phyloP scores from a whole-genome alignment of 1,140 invertebrate species.

The Metopolophium dirhodum region DNA sequence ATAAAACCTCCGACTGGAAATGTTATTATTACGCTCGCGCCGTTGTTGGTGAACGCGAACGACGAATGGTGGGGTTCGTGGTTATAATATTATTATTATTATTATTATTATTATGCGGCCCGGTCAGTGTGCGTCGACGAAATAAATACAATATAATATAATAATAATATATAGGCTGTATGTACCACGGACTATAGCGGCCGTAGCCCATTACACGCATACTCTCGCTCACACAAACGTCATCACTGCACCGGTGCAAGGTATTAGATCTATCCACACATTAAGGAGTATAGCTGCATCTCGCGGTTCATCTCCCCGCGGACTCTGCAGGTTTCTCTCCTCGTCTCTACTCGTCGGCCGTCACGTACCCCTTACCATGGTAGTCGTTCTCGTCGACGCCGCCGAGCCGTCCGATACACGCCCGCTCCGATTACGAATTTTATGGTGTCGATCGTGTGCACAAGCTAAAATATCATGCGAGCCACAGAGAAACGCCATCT shows the following conservation, averaged over 20 bases:
- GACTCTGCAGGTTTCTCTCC: not conserved
- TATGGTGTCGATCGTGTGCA: not conserved
- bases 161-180: not conserved
- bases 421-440: not conserved
- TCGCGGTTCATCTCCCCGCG: not conserved
- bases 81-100: slow-evolving; percentile 11
- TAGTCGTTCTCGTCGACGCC: not conserved
- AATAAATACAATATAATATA: not conserved
- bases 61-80: not conserved
- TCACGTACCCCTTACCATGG: not conserved
- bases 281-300: not conserved
- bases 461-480: too few species aligned
- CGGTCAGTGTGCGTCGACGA: not conserved
- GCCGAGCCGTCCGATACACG: not conserved
- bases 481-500: not conserved
- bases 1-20: slow-evolving; percentile 30
- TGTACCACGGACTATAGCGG: not conserved
- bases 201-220: not conserved
- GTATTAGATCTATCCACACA: not conserved
- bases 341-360: not conserved
- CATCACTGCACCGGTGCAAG: not conserved
- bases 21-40: slow-evolving; percentile 17
- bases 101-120: not conserved
- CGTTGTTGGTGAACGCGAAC: not conserved
- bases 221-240: not conserved